Conservation (phyloP, 2,113 vertebrate species). For the Ciconia stormi region DNA sequence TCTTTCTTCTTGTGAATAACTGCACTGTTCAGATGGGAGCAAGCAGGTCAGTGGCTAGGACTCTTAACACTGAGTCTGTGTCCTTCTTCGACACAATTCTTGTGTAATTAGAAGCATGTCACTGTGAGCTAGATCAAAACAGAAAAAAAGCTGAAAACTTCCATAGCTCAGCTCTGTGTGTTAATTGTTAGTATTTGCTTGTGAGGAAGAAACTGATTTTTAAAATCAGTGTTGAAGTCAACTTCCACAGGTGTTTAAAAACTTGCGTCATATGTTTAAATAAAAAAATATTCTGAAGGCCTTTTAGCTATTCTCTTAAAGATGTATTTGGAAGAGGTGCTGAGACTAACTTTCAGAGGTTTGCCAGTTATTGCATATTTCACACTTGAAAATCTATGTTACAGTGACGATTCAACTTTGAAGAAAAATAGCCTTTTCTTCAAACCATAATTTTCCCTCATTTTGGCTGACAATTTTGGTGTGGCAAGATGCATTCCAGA, state of each 20-base stretch:
- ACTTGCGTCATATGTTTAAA: not conserved
- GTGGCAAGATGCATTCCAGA: not conserved
- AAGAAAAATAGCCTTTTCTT: not conserved
- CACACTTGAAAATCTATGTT: not conserved
- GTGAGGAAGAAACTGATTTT: not conserved
- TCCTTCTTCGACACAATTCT: not conserved
- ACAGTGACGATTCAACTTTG: not conserved
- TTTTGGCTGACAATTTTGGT: not conserved
- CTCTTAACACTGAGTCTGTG: not conserved
- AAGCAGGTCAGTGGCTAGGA: not conserved
- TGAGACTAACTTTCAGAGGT: not conserved
- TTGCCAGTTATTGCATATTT: not conserved
- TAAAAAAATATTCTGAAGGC: not conserved
- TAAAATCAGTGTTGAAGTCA: not conserved
- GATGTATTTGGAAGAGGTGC: not conserved
- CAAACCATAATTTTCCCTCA: not conserved
- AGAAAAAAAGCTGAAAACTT: not conserved
- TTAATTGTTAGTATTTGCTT: not conserved
- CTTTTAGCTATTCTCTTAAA: not conserved
- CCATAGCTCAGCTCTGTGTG: not conserved
- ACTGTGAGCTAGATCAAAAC: not conserved
- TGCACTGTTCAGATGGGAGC: slow-evolving; percentile 17
- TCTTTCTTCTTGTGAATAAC: slow-evolving; percentile 48
- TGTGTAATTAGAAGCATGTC: not conserved
- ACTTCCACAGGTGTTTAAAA: not conserved